Conservation (phyloP, 2,113 vertebrate species). For the Sisor rabdophorus region DNA sequence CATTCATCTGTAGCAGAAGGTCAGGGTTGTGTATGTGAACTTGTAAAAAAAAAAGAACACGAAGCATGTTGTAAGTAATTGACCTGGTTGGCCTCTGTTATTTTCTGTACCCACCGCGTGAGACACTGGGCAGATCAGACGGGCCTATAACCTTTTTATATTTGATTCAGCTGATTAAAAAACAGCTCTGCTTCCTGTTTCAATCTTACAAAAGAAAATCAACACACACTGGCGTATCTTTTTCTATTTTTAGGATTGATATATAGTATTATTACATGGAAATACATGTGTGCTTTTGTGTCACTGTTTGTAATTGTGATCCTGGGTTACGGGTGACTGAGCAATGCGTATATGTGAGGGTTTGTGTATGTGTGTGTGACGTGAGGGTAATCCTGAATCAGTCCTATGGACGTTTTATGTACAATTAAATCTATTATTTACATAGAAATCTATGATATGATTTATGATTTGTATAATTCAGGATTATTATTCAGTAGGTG, state of each 20-base stretch:
- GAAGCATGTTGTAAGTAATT: not conserved
- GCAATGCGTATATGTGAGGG: too few relatives aligned
- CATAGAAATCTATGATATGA: too few relatives aligned
- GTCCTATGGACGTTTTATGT: too few relatives aligned
- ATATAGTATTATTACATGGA: not conserved
- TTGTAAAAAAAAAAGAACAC: not conserved
- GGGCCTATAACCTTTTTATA: not conserved
- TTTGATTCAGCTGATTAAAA: not conserved
- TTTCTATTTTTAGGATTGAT: not conserved
- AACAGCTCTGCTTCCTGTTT: not conserved
- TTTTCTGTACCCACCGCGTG: not conserved
- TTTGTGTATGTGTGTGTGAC: too few relatives aligned
- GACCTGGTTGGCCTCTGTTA: not conserved
- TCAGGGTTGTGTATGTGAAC: not conserved
- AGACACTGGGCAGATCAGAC: not conserved
- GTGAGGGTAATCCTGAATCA: too few relatives aligned
- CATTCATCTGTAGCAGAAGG: too few relatives aligned
- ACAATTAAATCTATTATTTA: too few relatives aligned
- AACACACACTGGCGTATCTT: not conserved
- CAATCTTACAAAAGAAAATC: not conserved
- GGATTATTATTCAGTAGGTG: not conserved
- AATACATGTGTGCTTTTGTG: not conserved
- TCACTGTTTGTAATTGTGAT: constrained; percentile 15
- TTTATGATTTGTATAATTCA: not conserved
- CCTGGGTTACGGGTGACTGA: constrained; percentile 44